Conservation (phyloP, 2,113 vertebrate species). For the Lepus timidus region DNA sequence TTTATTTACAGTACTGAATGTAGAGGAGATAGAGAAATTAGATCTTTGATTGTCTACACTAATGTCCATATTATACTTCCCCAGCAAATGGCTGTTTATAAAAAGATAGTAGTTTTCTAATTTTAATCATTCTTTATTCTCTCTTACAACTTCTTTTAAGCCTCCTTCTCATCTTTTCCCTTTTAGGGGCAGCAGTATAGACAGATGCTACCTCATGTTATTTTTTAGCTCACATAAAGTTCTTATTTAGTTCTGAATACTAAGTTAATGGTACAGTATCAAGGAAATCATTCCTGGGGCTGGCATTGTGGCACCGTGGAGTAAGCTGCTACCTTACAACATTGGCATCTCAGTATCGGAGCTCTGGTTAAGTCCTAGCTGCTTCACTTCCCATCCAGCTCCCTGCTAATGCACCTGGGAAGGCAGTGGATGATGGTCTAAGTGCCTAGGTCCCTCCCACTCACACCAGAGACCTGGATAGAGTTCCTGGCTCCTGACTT, state of each 20-base stretch:
- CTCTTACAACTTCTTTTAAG: not conserved
- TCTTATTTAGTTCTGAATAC: conserved; percentile 25
- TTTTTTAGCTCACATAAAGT: conserved; percentile 36
- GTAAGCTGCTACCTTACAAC: too few species aligned
- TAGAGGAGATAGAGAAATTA: not conserved
- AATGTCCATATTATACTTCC: not conserved
- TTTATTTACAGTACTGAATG: not conserved
- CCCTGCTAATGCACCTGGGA: too few species aligned
- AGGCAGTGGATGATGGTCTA: too few species aligned
- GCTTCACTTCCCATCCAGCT: too few species aligned
- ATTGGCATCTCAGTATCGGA: too few species aligned
- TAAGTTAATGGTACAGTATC: not conserved
- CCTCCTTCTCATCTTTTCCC: not conserved
- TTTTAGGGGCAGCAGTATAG: not conserved
- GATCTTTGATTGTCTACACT: not conserved
- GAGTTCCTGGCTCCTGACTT: too few species aligned
- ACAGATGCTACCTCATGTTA: conserved; percentile 1
- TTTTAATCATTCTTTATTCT: not conserved
- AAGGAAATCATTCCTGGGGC: not conserved
- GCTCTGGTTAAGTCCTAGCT: too few species aligned
- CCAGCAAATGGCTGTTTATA: not conserved
- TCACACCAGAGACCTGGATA: too few species aligned
- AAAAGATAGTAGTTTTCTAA: not conserved
- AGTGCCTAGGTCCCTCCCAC: too few species aligned
- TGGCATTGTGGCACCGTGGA: too few species aligned